These are phyloP conservation scores for Gambusia affinis DNA, from an alignment of 2,113 vertebrate species.

Conservation along the genomic window DNA sequence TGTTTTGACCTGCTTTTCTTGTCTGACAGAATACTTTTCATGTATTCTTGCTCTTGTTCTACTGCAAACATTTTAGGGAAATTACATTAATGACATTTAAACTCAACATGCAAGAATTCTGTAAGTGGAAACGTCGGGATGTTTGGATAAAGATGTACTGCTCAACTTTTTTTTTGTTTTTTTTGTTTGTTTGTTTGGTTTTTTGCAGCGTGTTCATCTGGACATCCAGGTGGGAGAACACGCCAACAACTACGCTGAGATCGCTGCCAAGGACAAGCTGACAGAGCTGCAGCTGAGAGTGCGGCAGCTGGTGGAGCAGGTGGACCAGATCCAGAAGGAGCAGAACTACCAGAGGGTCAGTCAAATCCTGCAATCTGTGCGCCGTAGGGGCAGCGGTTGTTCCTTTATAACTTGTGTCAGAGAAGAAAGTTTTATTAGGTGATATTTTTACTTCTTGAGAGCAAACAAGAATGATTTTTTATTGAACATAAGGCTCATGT, in stretches of 20 bases:
- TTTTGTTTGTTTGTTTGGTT: neutral
- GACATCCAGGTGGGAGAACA: constrained; percentile 94
- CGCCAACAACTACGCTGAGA: constrained; percentile 91
- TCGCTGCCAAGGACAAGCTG: constrained; percentile 92
- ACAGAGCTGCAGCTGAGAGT: constrained; percentile 90
- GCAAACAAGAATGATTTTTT: neutral
- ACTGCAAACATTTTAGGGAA: neutral
- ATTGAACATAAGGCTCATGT: neutral
- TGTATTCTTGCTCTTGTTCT: too few species aligned
- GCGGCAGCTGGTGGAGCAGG: constrained; percentile 90
- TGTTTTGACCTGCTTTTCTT: neutral
- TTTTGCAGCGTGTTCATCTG: constrained; percentile 87
- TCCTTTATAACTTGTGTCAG: neutral
- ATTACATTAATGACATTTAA: neutral
- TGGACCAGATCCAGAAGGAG: constrained; percentile 95
- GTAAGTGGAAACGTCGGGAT: neutral
- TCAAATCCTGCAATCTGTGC: neutral
- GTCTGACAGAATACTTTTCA: neutral
- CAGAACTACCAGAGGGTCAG: constrained; percentile 93
- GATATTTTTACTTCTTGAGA: neutral
- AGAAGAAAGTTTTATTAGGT: neutral
- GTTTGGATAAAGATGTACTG: neutral
- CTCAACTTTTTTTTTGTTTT: neutral
- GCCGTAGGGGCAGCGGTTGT: neutral
- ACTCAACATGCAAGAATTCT: neutral